Evolutionary conservation across 1,140 invertebrate species (phyloP), one percentile per base, ranked within the genome.

Genomic region (Papilio aristodemus): DNA sequence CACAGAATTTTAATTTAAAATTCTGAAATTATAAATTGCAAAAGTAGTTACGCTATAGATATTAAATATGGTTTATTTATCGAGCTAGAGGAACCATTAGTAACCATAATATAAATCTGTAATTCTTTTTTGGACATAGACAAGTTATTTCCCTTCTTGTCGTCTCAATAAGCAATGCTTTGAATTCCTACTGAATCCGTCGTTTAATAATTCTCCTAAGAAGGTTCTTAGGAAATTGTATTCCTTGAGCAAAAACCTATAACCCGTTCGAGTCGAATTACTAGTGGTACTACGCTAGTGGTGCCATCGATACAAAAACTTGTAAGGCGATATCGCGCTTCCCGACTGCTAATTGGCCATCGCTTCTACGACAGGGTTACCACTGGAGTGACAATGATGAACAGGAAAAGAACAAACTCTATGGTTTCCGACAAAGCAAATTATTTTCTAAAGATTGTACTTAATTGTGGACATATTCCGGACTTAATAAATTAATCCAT

Each of bases 291-390:
- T n/a, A n/a, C n/a, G 36, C 4, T 13, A 10, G 25, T 70, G 72
- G 64, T 43, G 71, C 68, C 68, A 73, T 78, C 71, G 71, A 77
- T 77, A 84, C 79, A 84, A 84, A 86, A 84, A 84, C 75, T 77
- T 58, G 83, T 78, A 86, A 86, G 71, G 72, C 70, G 74, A 85
- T 77, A 77, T 73, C 43, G 73, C 74, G 76, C 75, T 86, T 84
- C 83, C 81, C 83, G 79, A 75, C 72, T 46, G 75, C 80, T 86
- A 86, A 86, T 86, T 86, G 83, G 73, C 72, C 78, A 73, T 76
- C 81, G 72, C 71, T 73, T 74, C 75, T 67, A 67, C 71, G 77
- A 72, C 85, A 79, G 69, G 75, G 83, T 86, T 86, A 83, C 80
- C 11, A 41, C 71, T 79, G 75, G 72, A 76, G 74, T 72, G 70